Conservation (phyloP, 2,113 vertebrate species). For the Cepphus grylle region DNA sequence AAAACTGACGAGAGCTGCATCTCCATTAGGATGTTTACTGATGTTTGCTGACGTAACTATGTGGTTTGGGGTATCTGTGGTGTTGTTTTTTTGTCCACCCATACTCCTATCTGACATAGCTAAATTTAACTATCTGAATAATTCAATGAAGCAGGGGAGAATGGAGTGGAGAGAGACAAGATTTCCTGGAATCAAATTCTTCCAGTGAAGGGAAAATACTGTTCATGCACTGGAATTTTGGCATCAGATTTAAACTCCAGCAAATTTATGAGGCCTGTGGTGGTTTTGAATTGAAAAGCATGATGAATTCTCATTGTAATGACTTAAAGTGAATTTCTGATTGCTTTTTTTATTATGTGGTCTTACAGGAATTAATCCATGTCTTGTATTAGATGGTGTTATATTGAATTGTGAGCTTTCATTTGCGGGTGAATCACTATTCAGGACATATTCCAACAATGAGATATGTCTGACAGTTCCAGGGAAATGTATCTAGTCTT, state of each 20-base stretch:
- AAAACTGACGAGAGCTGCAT: not conserved
- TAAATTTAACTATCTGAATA: conserved; percentile 16
- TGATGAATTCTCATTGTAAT: conserved; percentile 14
- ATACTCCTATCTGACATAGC: not conserved
- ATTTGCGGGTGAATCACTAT: conserved; percentile 41
- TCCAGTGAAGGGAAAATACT: not conserved
- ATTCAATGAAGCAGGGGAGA: not conserved
- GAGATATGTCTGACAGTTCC: conserved; percentile 54
- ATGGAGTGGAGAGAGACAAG: not conserved
- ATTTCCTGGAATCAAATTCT: not conserved
- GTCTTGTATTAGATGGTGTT: not conserved
- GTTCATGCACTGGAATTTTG: not conserved
- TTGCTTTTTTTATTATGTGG: conserved; percentile 27
- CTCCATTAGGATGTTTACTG: not conserved
- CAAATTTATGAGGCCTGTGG: conserved; percentile 5
- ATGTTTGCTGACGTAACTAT: not conserved
- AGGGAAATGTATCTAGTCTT: conserved; percentile 28
- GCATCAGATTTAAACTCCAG: not conserved
- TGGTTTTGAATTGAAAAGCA: conserved; percentile 9
- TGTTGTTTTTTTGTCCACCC: not conserved
- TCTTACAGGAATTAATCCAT: conserved; percentile 21
- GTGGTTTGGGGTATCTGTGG: not conserved
- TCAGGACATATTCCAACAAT: conserved; percentile 41
- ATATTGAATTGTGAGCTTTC: conserved; percentile 33
- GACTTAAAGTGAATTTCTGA: conserved; percentile 24